phyloP scores from a whole-genome alignment of 2,888 invertebrate species.

The Cecidostiba fungosa region DNA sequence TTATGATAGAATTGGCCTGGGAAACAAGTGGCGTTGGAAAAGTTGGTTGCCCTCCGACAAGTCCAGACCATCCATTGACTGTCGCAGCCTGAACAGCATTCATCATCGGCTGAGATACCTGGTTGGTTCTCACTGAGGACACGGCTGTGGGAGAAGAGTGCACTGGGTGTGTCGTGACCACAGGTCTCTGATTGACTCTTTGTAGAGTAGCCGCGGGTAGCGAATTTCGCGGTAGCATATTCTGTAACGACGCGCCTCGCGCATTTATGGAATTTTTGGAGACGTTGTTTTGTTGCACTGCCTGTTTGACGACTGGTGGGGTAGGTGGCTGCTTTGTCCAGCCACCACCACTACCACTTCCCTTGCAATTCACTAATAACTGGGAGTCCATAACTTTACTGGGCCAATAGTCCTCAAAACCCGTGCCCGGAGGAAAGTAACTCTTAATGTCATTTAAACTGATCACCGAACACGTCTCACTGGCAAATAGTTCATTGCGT shows the following conservation, averaged over 20 bases:
- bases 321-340: constrained; percentile 90
- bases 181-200: constrained; percentile 74
- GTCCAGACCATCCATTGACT: constrained; percentile 80
- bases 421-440: constrained; percentile 93
- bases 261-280: constrained; percentile 75
- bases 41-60: constrained; percentile 80
- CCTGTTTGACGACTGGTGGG: constrained; percentile 82
- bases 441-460: constrained; percentile 94
- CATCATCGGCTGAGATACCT: constrained; percentile 74
- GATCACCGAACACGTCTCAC: constrained; percentile 94
- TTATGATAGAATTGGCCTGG: constrained; percentile 76
- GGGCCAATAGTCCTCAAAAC: constrained; percentile 97
- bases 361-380: constrained; percentile 86
- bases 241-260: constrained; percentile 61
- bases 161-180: constrained; percentile 69
- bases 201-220: constrained; percentile 68
- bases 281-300: constrained; percentile 74
- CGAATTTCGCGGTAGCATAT: constrained; percentile 68
- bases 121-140: constrained; percentile 70
- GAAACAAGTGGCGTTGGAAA: constrained; percentile 77
- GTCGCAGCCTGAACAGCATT: constrained; percentile 78
- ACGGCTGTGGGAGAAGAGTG: constrained; percentile 76
- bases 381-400: constrained; percentile 93
- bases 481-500: constrained; percentile 93
- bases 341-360: constrained; percentile 83